Evolutionary conservation across 1,140 invertebrate genomes (phyloP), one percentile per base, ranked within the genome.

Genomic region (Scaptomyza montana): DNA sequence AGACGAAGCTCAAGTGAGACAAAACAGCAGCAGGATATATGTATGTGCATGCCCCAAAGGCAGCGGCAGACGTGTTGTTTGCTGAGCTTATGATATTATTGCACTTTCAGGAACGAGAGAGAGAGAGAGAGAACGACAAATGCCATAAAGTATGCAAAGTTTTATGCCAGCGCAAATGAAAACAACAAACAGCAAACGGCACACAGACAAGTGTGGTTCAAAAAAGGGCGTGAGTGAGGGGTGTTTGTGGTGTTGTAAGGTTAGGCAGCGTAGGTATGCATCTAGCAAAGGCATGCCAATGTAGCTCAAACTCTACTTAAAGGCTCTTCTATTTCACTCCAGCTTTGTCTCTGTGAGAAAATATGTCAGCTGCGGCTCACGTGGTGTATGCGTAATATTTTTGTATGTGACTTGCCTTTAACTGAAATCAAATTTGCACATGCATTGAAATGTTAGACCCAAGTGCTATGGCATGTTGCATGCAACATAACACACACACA

Each of bases 111-210:
- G 49, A 54, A 75, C 45, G 63, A 65, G 41, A 47, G 12, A 36
- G 19, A 16, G 13, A 59, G n/a, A 25, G 25, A 55, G 16, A 49
- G 13, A 36, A 13, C 36, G 8, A 63, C n/a, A 16, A 51, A 68
- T 57, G 75, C 76, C 85, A 77, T 87, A 80, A 89, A 87, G 84
- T 87, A 87, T 87, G 84, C 84, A 87, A 89, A 84, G 84, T 89
- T 89, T 84, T 89, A 57, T 87, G 82, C 67, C 71, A 78, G 75
- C 82, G 60, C 82, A 86, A 85, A 87, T 89, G 84, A 89, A 87
- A 87, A 89, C 80, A 84, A 61, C 62, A 70, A 81, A 70, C 74
- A 76, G 54, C 59, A 77, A 76, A 61, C 62, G 70, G 45, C 67
- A 67, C 49, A 69, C 25, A 66, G 60, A 62, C 43, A 19, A 49